Conservation (phyloP, 2,888 invertebrate genomes). For the Ephialtes manifestator region DNA sequence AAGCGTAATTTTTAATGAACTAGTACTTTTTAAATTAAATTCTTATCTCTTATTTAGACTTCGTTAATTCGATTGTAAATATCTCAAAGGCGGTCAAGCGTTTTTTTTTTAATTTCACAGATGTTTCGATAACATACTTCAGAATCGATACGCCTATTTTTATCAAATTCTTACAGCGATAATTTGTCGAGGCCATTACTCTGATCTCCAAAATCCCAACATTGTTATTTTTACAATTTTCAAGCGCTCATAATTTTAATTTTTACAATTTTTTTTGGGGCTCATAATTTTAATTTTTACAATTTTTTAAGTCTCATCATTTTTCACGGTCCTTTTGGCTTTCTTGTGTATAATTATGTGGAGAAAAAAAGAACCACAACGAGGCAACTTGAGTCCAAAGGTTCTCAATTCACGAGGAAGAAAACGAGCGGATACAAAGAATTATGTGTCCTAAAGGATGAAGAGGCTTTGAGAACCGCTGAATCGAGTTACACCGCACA, state of each 20-base stretch:
- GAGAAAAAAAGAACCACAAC: constrained; percentile 15
- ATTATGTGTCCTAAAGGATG: neutral
- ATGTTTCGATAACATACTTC: too few species aligned
- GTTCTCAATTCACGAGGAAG: constrained; percentile 24
- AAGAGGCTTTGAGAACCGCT: constrained; percentile 73
- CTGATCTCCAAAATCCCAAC: too few species aligned
- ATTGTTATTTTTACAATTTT: too few species aligned
- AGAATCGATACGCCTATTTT: too few species aligned
- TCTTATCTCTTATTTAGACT: too few species aligned
- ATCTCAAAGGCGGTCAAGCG: too few species aligned
- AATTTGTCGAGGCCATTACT: too few species aligned
- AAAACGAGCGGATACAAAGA: neutral
- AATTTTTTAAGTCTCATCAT: neutral
- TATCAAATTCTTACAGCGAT: too few species aligned
- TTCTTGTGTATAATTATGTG: constrained; percentile 36
- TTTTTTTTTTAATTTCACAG: too few species aligned
- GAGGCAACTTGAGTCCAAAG: neutral
- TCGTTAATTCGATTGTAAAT: too few species aligned
- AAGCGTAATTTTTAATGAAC: too few species aligned
- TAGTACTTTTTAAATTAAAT: too few species aligned
- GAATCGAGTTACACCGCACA: constrained; percentile 74
- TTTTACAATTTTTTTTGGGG: neutral
- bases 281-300: constrained; percentile 1
- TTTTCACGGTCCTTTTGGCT: constrained; percentile 13
- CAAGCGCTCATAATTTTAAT: neutral